phyloP scores from a whole-genome alignment of 53 echinoderm and acorn worm species.

The Patiria pectinifera region DNA sequence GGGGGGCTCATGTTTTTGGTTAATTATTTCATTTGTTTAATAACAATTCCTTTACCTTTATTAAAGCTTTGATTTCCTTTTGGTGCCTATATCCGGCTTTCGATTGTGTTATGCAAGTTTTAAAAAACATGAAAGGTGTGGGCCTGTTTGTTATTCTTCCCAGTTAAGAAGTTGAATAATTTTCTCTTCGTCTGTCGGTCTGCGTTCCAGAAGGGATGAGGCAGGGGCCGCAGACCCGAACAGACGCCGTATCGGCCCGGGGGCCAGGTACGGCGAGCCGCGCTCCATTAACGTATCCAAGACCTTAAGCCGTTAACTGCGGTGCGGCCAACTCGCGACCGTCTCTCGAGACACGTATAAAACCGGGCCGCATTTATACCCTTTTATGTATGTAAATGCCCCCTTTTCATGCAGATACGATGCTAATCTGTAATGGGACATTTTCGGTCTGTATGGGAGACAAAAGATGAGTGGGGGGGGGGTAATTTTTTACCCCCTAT shows the following conservation, averaged over 20 bases:
- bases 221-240: background rate
- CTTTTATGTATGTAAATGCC: slow-evolving; percentile 55
- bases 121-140: background rate
- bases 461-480: background rate
- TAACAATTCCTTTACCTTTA: no score
- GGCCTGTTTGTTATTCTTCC: background rate
- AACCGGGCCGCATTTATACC: slow-evolving; percentile 41
- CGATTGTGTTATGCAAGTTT: background rate
- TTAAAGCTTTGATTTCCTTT: no score
- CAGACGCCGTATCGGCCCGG: slow-evolving; percentile 53
- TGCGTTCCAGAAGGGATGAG: background rate
- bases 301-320: slow-evolving; percentile 50
- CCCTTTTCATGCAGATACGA: slow-evolving; percentile 18
- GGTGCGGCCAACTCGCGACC: slow-evolving; percentile 3
- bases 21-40: no score
- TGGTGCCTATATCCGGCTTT: background rate
- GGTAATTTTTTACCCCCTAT: background rate
- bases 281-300: slow-evolving; percentile 53
- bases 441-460: slow-evolving; percentile 18
- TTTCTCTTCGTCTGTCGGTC: background rate
- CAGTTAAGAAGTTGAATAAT: background rate
- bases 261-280: background rate
- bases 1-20: no score
- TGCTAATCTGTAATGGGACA: slow-evolving; percentile 53
- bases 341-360: slow-evolving; percentile 16